Percentiles rank a stretch among this genome's conserved stretches.
Evolutionary conservation across 2,113 vertebrate genomes (phyloP).

Genomic region (Rhynchopsitta pachyrhyncha): DNA sequence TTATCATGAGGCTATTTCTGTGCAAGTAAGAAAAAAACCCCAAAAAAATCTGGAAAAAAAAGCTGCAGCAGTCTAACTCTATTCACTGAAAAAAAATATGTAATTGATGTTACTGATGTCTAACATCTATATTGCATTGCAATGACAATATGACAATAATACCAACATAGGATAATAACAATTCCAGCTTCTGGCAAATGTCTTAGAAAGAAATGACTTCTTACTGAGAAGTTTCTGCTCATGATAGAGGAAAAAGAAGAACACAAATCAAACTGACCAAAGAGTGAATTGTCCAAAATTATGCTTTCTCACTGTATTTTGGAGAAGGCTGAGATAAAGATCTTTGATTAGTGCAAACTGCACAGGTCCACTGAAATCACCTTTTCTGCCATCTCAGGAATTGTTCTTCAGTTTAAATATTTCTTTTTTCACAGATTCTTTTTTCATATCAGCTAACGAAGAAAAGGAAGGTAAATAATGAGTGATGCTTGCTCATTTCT

Average conservation of each 20-base stretch:
- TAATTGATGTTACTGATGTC: neutral
- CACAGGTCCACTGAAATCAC: neutral
- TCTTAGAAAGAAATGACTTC: neutral
- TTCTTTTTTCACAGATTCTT: rapidly evolving
- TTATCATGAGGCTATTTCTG: neutral
- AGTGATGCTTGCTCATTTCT: neutral
- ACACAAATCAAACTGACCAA: neutral
- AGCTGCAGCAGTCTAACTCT: neutral
- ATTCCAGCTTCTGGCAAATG: neutral
- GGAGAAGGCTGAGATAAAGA: neutral
- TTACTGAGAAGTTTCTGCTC: neutral
- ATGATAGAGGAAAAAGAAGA: neutral
- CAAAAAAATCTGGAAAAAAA: neutral
- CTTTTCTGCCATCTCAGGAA: neutral
- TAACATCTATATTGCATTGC: neutral
- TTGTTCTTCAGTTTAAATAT: neutral
- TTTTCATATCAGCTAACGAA: neutral
- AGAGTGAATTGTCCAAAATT: neutral
- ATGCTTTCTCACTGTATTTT: neutral
- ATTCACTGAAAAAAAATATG: neutral
- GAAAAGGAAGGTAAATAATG: neutral
- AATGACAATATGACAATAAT: neutral
- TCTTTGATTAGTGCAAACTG: neutral
- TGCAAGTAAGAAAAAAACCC: rapidly evolving
- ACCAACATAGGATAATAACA: neutral